These are phyloP conservation scores for Trachurus trachurus DNA, from an alignment of 2,797 vertebrate species.

Conservation along the genomic window DNA sequence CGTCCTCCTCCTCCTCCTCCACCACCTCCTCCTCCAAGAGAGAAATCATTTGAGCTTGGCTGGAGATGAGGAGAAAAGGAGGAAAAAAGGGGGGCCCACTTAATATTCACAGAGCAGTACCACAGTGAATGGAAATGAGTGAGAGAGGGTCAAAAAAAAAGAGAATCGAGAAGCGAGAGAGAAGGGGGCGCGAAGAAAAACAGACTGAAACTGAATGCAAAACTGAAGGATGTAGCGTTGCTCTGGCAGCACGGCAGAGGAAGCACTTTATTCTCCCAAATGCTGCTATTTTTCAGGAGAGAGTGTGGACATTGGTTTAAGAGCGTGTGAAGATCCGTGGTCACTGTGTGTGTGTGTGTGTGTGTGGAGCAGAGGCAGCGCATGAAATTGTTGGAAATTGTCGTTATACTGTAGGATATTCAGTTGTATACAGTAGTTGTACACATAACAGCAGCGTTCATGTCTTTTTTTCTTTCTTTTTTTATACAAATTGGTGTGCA, in stretches of 20 bases:
- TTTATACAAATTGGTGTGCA: background rate
- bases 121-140: conserved; percentile 85
- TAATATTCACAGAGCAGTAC: conserved; percentile 85
- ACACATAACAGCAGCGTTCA: background rate
- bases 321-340: conserved; percentile 54
- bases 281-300: conserved; percentile 69
- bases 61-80: conserved; percentile 77
- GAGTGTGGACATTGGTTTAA: conserved; percentile 50
- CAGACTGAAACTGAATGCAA: conserved; percentile 83
- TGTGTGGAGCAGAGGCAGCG: conserved; percentile 1
- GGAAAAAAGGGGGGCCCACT: conserved; percentile 75
- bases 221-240: conserved; percentile 72
- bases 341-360: conserved; percentile 2
- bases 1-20: conserved; percentile 37
- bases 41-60: conserved; percentile 80
- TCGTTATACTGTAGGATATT: conserved; percentile 38
- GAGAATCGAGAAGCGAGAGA: background rate
- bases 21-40: conserved; percentile 21
- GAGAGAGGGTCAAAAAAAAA: conserved; percentile 60
- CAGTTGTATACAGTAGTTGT: conserved; percentile 36
- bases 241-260: conserved; percentile 70
- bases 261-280: conserved; percentile 74
- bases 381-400: conserved; percentile 64
- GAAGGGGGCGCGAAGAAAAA: conserved; percentile 67
- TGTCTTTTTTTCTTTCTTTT: too few relatives aligned